Percentiles rank a stretch among this genome's conserved stretches.
These are phyloP conservation scores for Scolopax bukidnonensis DNA, from an alignment of 2,797 vertebrate genomes.

Conservation along the genomic window DNA sequence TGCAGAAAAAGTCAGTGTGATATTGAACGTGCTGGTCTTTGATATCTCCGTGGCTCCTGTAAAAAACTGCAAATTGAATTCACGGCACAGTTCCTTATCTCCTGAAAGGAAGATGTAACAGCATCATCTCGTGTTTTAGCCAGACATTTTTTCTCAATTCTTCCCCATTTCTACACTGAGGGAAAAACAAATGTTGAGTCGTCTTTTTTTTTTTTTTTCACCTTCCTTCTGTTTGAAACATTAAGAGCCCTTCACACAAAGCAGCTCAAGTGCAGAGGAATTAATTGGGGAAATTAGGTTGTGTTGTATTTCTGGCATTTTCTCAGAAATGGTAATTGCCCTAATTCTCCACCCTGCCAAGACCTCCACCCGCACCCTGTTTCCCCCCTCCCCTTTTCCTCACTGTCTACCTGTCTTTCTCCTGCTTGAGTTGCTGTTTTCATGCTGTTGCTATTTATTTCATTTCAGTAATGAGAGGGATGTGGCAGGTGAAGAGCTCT, in stretches of 20 bases:
- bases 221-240: not conserved
- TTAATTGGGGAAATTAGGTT: slow-evolving; percentile 73
- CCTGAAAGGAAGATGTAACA: slow-evolving; percentile 18
- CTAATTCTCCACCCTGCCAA: slow-evolving; percentile 39
- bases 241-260: slow-evolving; percentile 49
- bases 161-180: not conserved
- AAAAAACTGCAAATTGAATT: slow-evolving; percentile 7
- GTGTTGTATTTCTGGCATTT: slow-evolving; percentile 57
- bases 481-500: slow-evolving; percentile 61
- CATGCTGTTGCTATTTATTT: slow-evolving; percentile 58
- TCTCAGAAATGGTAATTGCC: slow-evolving; percentile 57
- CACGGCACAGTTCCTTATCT: not conserved
- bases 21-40: slow-evolving; percentile 23
- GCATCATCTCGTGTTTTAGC: slow-evolving; percentile 25
- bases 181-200: slow-evolving; percentile 20
- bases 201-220: not conserved
- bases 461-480: slow-evolving; percentile 57
- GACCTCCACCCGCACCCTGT: slow-evolving; percentile 8
- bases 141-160: not conserved
- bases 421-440: slow-evolving; percentile 59
- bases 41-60: not conserved
- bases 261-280: slow-evolving; percentile 56
- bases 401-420: slow-evolving; percentile 35
- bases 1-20: slow-evolving; percentile 33
- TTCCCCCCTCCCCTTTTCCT: not conserved